Conservation (phyloP, 2,888 invertebrate species). For the Agrilus cyanescens region DNA sequence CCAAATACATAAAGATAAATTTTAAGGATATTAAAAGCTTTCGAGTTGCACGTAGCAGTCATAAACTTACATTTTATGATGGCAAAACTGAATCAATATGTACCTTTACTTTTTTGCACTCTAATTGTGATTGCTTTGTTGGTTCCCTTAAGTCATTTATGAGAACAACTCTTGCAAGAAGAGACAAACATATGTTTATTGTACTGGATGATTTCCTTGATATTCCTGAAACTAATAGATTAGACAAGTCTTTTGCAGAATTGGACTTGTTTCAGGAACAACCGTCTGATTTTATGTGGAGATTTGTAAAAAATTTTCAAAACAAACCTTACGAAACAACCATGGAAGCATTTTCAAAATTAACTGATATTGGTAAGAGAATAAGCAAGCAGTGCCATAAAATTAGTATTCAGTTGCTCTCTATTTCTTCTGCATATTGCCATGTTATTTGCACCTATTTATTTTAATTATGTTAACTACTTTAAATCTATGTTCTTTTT, state of each 20-base stretch:
- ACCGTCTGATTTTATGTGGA: constrained; percentile 55
- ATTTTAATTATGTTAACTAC: too few relatives aligned
- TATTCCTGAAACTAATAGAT: constrained; percentile 50
- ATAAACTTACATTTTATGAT: constrained; percentile 52
- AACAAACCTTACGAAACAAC: constrained; percentile 73
- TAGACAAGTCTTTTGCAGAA: constrained; percentile 79
- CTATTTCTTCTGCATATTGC: too few relatives aligned
- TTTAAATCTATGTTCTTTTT: background rate
- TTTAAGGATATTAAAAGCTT: constrained; percentile 56
- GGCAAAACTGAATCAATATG: constrained; percentile 61
- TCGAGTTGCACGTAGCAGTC: constrained; percentile 42
- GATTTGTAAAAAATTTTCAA: constrained; percentile 45
- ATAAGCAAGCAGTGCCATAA: constrained; percentile 2
- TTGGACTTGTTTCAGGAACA: constrained; percentile 68
- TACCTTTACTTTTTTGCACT: constrained; percentile 79
- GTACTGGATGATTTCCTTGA: constrained; percentile 52
- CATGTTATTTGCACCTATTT: too few relatives aligned
- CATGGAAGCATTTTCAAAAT: constrained; percentile 74
- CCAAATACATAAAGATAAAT: constrained; percentile 43
- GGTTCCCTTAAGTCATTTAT: constrained; percentile 49
- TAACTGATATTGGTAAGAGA: constrained; percentile 61
- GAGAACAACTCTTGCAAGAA: constrained; percentile 54
- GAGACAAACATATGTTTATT: constrained; percentile 59
- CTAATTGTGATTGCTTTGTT: constrained; percentile 70
- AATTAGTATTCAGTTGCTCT: background rate